A percentile compares a stretch with the other conserved stretches of the same genome.
phyloP scores from a whole-genome alignment of 1,140 invertebrate genomes.

The Lerema accius region DNA sequence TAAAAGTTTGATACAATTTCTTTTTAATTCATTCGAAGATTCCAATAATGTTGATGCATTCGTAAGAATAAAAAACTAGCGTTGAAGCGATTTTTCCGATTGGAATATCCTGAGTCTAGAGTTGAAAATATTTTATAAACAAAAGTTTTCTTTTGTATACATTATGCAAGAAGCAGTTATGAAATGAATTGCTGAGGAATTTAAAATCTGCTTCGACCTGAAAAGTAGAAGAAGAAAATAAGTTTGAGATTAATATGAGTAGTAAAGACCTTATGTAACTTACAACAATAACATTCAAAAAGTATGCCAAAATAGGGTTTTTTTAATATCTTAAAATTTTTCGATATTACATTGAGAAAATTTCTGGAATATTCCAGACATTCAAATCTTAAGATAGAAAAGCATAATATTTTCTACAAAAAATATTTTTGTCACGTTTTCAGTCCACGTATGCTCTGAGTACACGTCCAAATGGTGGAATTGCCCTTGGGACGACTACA shows the following conservation, averaged over 20 bases:
- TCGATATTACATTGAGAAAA: slow-evolving; percentile 7
- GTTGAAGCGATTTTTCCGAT: not conserved
- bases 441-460: no score
- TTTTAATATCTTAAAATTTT: no score
- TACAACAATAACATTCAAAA: no score
- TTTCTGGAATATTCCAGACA: slow-evolving; percentile 3
- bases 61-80: not conserved
- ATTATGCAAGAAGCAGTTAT: not conserved
- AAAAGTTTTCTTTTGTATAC: not conserved
- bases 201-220: not conserved
- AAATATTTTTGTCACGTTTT: no score
- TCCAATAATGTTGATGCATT: slow-evolving; percentile 16
- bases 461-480: no score
- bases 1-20: not conserved
- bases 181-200: not conserved
- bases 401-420: not conserved
- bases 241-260: no score
- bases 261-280: no score
- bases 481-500: no score
- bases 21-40: slow-evolving; percentile 7
- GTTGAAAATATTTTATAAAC: not conserved
- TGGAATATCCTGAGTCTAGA: not conserved
- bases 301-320: no score
- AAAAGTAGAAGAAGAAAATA: no score
- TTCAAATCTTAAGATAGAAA: slow-evolving; percentile 9